phyloP scores from a whole-genome alignment of 1,140 invertebrate species.

The Platyura marginata region DNA sequence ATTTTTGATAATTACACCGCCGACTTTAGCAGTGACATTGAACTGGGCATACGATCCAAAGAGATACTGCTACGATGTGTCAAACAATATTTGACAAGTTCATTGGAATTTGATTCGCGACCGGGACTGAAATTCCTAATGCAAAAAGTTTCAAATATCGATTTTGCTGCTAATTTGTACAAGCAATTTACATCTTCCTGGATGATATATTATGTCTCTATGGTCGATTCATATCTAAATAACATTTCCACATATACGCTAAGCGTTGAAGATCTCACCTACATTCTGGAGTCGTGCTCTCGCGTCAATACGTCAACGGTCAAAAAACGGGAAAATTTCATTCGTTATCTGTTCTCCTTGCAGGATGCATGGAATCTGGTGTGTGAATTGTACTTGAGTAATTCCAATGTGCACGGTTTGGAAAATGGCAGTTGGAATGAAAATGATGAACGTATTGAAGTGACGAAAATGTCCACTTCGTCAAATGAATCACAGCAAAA shows the following conservation, averaged over 20 bases:
- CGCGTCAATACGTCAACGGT: conserved; percentile 28
- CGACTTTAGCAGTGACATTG: conserved; percentile 31
- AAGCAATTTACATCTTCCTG: conserved; percentile 82
- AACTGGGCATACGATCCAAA: conserved; percentile 28
- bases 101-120: conserved; percentile 69
- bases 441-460: not conserved
- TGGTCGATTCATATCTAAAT: conserved; percentile 61
- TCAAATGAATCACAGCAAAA: not conserved
- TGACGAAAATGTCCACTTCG: not conserved
- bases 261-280: conserved; percentile 41
- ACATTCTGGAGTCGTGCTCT: conserved; percentile 35
- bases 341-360: conserved; percentile 33
- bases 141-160: conserved; percentile 78
- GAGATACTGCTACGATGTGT: conserved; percentile 51
- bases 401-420: conserved; percentile 28
- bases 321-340: conserved; percentile 33
- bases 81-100: conserved; percentile 58
- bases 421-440: conserved; percentile 23
- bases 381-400: conserved; percentile 29
- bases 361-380: conserved; percentile 36
- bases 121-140: conserved; percentile 84
- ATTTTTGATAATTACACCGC: conserved; percentile 25
- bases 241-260: conserved; percentile 38
- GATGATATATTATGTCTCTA: conserved; percentile 71
- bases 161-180: conserved; percentile 78